Base-by-base conservation (phyloP, 1,140 invertebrate species). In the Portunus trituberculatus region DNA sequence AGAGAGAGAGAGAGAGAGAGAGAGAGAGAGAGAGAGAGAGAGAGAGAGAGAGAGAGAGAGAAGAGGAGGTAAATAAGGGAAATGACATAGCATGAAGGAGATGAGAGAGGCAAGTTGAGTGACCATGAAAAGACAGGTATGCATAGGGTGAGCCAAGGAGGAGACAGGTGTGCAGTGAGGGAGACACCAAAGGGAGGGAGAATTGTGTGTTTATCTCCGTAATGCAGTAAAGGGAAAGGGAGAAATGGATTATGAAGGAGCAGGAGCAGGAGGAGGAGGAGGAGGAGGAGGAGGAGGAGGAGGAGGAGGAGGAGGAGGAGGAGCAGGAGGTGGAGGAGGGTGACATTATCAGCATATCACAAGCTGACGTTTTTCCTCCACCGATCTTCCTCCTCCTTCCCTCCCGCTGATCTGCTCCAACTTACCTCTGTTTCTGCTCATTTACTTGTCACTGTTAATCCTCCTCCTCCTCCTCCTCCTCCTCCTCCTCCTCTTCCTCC, bases 271-370 rank as follows among this genome's bases (percentile, higher is more conserved):
- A 76, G 67, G 67, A 76, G n/a, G 67, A 76, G 67, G 67, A 76
- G 67, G 67, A 76, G 67, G 67, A 76, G 67, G 67, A 76, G 67
- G 67, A 76, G 67, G 67, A 76, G 67, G 67, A n/a, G 67, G 20
- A 76, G 67, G 67, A 25, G 20, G 67, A 76, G 67, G 67, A 76
- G n/a, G 67, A 76, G 67, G 67, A 76, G 67, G 67, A 76, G 67
- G 67, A 45, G 52, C 16, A 48, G 45, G 32, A 46, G 45, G 46
- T 28, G 28, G 89, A 52, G 89, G 46, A 48, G 52, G 45, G 0
- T 91, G 28, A 88, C 86, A 88, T 28, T 88, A 88, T 88, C 86
- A 88, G 4, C 29, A 29, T 25, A 6, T 45, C 29, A 0, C 4
- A 88, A 12, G 83, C 83, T 14, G 28, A 12, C 52, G 12, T 20